Conservation (phyloP, 2,797 vertebrate species). For the Cygnus olor region DNA sequence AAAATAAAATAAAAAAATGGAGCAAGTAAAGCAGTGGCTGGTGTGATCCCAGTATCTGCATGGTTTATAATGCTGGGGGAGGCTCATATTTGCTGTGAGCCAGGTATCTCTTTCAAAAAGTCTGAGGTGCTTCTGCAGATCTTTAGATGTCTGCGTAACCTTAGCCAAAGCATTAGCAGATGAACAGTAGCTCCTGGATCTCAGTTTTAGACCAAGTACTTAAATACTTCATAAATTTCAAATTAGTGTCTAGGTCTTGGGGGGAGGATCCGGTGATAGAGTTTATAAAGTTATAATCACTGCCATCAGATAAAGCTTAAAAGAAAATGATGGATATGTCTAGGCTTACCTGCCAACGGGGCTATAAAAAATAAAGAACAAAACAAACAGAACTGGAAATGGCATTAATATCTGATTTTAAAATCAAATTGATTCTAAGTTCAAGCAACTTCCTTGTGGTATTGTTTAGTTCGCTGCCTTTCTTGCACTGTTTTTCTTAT, state of each 20-base stretch:
- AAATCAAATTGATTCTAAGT: neutral
- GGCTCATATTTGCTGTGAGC: neutral
- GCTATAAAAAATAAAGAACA: neutral
- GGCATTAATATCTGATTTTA: neutral
- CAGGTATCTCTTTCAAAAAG: neutral
- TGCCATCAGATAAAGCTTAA: conserved; percentile 8
- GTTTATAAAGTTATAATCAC: conserved; percentile 29
- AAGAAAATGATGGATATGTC: neutral
- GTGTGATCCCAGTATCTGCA: neutral
- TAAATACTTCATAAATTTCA: conserved; percentile 56
- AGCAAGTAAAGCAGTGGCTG: neutral
- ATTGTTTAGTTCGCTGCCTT: neutral
- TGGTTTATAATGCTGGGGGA: neutral
- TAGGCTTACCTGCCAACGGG: neutral
- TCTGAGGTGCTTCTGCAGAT: neutral
- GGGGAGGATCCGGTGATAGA: conserved; percentile 35
- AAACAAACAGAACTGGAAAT: conserved; percentile 31
- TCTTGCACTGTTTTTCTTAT: neutral
- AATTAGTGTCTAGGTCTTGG: conserved; percentile 13
- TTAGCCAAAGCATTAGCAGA: neutral
- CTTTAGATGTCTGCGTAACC: neutral
- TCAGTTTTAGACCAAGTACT: neutral
- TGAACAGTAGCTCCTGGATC: neutral
- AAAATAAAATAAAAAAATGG: neutral
- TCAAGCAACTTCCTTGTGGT: neutral